Evolutionary conservation across 1,140 invertebrate species (phyloP), one percentile per base, ranked within the genome.

Genomic region (Halesus radiatus): DNA sequence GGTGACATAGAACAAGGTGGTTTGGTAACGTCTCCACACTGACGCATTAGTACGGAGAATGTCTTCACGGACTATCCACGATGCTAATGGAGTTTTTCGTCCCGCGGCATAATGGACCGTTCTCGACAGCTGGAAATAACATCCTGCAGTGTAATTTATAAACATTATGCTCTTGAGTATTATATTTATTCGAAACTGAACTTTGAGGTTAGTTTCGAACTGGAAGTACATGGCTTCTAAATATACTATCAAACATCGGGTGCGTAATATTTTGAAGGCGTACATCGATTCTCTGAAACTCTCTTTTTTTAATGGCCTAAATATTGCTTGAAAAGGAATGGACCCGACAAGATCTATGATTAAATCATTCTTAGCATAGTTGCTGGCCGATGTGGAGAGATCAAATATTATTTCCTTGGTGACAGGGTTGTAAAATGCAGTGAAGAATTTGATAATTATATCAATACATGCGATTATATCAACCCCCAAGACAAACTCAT

Each of bases 341-440:
- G 70, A 22, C 26, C 68, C 68, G 13, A 74, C 18, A 6, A 79
- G 52, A 45, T 79, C 78, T 8, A 74, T 29, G 50, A 79, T 54
- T 15, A 79, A 79, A 20, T 52, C 5, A 29, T 56, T 64, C 53
- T 74, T 74, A 8, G 74, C 18, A 50, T 79, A 79, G n/a, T 74
- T 58, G 3, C 52, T 52, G 20, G 78, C 78, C 5, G 53, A 45
- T 8, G 8, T 3, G 20, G 23, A 20, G 20, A 60, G 18, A 23
- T 62, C 32, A 37, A 79, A 74, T 26, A 64, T 50, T 10, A 75
- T 75, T 45, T 79, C 78, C 18, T 79, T 79, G 3, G 78, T 79
- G 45, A 62, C 45, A 0, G 20, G 32, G 45, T 79, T 54, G 20
- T 79, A 52, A 64, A 37, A 79, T 13, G 54, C 78, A 15, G 56